phyloP scores from a whole-genome alignment of 2,888 invertebrate species.

The Ryuthela nishihirai region DNA sequence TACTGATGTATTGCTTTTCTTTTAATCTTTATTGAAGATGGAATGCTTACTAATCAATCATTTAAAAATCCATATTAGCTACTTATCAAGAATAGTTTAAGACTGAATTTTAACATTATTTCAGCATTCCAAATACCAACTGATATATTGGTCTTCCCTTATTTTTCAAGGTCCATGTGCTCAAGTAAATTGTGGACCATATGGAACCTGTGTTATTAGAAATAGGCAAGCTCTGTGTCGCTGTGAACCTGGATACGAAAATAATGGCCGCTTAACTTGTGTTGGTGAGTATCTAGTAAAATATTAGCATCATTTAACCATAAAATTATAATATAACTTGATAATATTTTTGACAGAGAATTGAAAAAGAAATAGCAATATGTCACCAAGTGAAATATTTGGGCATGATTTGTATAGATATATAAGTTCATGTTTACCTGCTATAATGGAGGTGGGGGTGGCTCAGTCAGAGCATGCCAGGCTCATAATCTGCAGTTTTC shows the following conservation, averaged over 20 bases:
- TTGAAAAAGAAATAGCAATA: neutral
- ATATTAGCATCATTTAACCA: too few species aligned
- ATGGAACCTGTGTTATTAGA: slow-evolving; percentile 67
- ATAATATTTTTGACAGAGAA: neutral
- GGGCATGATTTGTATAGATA: too few species aligned
- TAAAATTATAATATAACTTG: too few species aligned
- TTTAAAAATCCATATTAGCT: too few species aligned
- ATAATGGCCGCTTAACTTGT: slow-evolving; percentile 54
- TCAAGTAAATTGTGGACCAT: slow-evolving; percentile 65
- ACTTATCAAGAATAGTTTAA: neutral
- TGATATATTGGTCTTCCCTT: neutral
- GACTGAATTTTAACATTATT: neutral
- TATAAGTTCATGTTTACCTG: too few species aligned
- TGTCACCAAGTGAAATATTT: neutral
- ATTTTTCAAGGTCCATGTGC: slow-evolving; percentile 34
- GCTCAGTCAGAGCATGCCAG: too few species aligned
- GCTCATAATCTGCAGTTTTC: too few species aligned
- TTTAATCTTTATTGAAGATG: too few species aligned
- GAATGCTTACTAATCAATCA: too few species aligned
- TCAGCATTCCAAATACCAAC: neutral
- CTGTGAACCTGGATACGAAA: slow-evolving; percentile 70
- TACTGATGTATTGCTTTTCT: too few species aligned
- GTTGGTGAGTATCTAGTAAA: slow-evolving; percentile 29
- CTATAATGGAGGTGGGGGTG: too few species aligned
- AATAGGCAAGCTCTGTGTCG: slow-evolving; percentile 69